Evolutionary conservation across 2,113 vertebrate genomes (phyloP), one percentile per base, ranked within the genome.

Genomic region (Malurus melanocephalus): DNA sequence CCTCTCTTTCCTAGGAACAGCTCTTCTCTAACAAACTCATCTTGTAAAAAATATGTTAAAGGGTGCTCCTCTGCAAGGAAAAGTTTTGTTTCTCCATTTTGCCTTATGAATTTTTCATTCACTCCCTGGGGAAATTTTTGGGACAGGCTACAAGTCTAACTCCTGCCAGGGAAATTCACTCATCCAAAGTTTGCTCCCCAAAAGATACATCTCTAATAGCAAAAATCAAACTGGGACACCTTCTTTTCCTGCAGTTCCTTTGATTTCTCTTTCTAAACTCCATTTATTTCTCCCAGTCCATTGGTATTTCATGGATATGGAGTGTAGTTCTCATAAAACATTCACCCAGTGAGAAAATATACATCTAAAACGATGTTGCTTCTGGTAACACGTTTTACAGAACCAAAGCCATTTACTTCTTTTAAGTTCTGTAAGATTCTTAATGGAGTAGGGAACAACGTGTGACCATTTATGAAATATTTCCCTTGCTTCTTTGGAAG

Each of bases 1-100:
- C 43, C 61, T 51, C 55, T 84, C 74, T 49, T 80, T 83, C 91
- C 62, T 78, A 85, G 75, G 74, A 87, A 92, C 62, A 90, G 87
- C 67, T 84, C 85, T 80, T 56, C 48, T 48, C 61, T 22, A 56
- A 67, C 3, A 13, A 76, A 72, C 38, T 67, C 14, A 45, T 33
- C 53, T 65, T 4, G 4, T 57, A 75, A 33, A 80, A 80, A 73
- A 53, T 15, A 38, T 57, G 61, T 59, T 78, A 71, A 76, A 78
- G 48, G 49, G 49, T 52, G 59, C 62, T 91, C 43, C 65, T 57
- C 72, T 19, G 57, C 38, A 85, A 43, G 26, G 64, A 38, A 38
- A 76, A 60, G 61, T 42, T 90, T 51, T 84, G 33, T 68, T 90
- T 75, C 80, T 84, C 49, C 61, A 43, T 78, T 85, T 78, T 0